These are phyloP conservation scores for Callithrix jacchus DNA, from an alignment of 2,113 vertebrate genomes.

Conservation along the genomic window DNA sequence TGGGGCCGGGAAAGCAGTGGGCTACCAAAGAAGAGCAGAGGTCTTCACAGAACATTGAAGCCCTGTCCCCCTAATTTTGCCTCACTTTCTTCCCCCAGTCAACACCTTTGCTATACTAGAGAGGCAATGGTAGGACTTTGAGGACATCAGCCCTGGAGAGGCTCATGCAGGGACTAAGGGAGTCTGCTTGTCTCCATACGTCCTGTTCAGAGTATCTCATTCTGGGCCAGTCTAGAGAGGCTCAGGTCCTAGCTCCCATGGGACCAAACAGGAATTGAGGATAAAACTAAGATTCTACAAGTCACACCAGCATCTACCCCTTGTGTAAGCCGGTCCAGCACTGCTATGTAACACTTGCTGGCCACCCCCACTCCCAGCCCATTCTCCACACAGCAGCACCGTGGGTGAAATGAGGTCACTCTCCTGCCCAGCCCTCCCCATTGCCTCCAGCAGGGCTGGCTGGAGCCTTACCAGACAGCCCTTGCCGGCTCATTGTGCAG, in stretches of 20 bases:
- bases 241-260: neutral
- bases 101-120: neutral
- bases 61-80: neutral
- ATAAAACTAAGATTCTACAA: neutral
- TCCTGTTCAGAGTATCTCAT: neutral
- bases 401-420: neutral
- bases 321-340: neutral
- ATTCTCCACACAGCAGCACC: neutral
- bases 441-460: neutral
- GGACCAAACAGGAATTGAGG: neutral
- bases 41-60: neutral
- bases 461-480: neutral
- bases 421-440: fast-evolving
- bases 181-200: neutral
- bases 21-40: neutral
- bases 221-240: neutral
- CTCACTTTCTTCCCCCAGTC: neutral
- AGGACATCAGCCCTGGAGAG: neutral
- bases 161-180: neutral
- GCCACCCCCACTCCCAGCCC: neutral
- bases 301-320: neutral
- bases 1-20: neutral
- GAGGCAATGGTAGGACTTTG: neutral
- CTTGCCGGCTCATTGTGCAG: neutral
- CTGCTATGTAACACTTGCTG: neutral